A percentile compares a stretch with the other conserved stretches of the same genome.
These are phyloP conservation scores for Physocephala rufipes DNA, from an alignment of 2,888 invertebrate genomes.

Conservation along the genomic window DNA sequence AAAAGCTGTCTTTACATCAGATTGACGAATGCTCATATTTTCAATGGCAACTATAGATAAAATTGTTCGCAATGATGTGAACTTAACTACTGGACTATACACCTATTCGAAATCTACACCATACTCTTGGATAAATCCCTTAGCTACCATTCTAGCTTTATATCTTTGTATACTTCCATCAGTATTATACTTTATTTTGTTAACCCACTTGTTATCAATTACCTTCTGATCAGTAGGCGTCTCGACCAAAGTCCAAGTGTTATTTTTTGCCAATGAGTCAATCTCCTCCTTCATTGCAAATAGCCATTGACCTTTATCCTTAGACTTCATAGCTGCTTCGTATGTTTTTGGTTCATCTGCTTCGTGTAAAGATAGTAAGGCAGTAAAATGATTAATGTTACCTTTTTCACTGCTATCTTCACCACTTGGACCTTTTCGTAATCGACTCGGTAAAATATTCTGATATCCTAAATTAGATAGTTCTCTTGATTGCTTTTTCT, in stretches of 20 bases:
- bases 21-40: slow-evolving; percentile 29
- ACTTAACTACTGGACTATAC: slow-evolving; percentile 26
- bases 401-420: slow-evolving; percentile 2
- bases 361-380: slow-evolving; percentile 6
- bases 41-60: slow-evolving; percentile 12
- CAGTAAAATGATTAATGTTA: slow-evolving; percentile 33
- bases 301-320: background rate
- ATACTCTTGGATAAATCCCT: slow-evolving; percentile 23
- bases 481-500: no score
- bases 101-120: slow-evolving; percentile 25
- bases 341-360: slow-evolving; percentile 4
- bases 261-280: slow-evolving; percentile 40
- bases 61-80: slow-evolving; percentile 19
- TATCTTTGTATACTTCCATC: background rate
- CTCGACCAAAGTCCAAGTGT: slow-evolving; percentile 42
- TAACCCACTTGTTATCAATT: slow-evolving; percentile 51
- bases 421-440: background rate
- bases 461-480: no score
- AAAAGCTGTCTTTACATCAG: slow-evolving; percentile 23
- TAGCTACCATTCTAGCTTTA: background rate
- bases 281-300: slow-evolving; percentile 42
- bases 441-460: slow-evolving; percentile 5
- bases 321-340: background rate
- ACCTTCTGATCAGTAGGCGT: slow-evolving; percentile 41
- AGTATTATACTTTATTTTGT: slow-evolving; percentile 37